Percentiles rank a stretch among this genome's conserved stretches.
phyloP scores from a whole-genome alignment of 2,797 vertebrate genomes.

The Muraenolepis orangiensis region DNA sequence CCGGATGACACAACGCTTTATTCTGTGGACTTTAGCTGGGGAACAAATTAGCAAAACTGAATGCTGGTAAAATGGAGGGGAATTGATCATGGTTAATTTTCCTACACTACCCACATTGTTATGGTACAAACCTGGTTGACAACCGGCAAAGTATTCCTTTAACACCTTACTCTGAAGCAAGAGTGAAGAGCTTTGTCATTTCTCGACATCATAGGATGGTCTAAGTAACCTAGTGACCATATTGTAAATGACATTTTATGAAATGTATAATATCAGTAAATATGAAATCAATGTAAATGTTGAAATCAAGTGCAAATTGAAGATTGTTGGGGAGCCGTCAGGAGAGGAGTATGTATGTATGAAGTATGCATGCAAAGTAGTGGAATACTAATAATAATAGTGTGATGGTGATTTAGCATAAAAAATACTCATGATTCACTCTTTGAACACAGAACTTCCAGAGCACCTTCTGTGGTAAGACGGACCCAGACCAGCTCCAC shows the following conservation, averaged over 20 bases:
- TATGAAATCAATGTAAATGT: neutral
- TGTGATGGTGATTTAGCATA: neutral
- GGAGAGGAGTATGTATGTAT: neutral
- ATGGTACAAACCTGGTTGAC: no score
- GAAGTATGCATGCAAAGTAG: neutral
- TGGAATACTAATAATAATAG: neutral
- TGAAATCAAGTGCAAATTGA: neutral
- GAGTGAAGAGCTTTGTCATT: neutral
- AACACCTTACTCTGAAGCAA: neutral
- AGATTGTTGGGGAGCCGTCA: neutral
- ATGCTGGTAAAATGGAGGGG: no score
- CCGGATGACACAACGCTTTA: no score
- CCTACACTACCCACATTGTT: no score
- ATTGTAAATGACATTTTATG: neutral
- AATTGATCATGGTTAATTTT: no score
- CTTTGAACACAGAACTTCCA: slow-evolving; percentile 82
- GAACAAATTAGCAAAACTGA: no score
- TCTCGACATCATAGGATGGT: neutral
- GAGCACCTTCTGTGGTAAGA: slow-evolving; percentile 76
- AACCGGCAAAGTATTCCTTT: no score
- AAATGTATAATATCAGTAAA: no score
- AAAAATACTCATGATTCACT: neutral
- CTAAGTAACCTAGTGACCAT: neutral
- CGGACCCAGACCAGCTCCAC: slow-evolving; percentile 56
- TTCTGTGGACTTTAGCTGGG: no score